These are phyloP conservation scores for Lordiphosa andalusiaca DNA, from an alignment of 2,888 invertebrate genomes.

Conservation along the genomic window DNA sequence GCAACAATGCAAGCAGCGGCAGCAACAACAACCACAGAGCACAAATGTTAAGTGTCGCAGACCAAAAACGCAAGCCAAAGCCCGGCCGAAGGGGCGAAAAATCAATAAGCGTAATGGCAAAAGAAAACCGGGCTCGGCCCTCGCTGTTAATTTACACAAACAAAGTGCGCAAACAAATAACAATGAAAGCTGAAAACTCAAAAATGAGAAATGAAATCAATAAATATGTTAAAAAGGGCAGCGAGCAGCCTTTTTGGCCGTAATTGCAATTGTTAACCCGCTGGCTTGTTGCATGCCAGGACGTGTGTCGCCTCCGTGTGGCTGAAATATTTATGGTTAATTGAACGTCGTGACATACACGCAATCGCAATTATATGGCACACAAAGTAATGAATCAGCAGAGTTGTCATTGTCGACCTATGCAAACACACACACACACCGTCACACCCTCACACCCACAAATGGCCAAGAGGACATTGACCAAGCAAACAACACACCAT, in stretches of 20 bases:
- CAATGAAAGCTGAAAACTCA: constrained; percentile 29
- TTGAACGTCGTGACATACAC: constrained; percentile 6
- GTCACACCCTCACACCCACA: background rate
- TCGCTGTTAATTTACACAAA: constrained; percentile 62
- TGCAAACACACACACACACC: background rate
- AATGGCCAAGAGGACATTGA: too few relatives aligned
- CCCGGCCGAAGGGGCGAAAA: constrained; percentile 15
- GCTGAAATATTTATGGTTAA: constrained; percentile 37
- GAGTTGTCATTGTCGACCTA: too few relatives aligned
- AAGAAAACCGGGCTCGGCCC: constrained; percentile 10
- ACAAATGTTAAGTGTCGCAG: constrained; percentile 69
- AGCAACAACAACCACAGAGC: constrained; percentile 33
- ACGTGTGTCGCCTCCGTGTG: background rate
- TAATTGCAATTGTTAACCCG: constrained; percentile 65
- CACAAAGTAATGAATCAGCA: background rate
- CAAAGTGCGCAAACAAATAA: constrained; percentile 25
- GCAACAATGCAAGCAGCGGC: constrained; percentile 25
- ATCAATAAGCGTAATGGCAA: constrained; percentile 66
- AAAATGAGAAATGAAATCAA: constrained; percentile 18
- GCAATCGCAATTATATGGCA: background rate
- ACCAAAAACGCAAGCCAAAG: constrained; percentile 37
- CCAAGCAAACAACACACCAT: background rate
- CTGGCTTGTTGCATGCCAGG: constrained; percentile 14
- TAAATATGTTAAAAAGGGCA: constrained; percentile 2
- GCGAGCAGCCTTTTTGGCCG: constrained; percentile 35